Percentiles rank a stretch among this genome's conserved stretches.
phyloP scores from a whole-genome alignment of 2,113 vertebrate species.

The Lethenteron camtschaticum region DNA sequence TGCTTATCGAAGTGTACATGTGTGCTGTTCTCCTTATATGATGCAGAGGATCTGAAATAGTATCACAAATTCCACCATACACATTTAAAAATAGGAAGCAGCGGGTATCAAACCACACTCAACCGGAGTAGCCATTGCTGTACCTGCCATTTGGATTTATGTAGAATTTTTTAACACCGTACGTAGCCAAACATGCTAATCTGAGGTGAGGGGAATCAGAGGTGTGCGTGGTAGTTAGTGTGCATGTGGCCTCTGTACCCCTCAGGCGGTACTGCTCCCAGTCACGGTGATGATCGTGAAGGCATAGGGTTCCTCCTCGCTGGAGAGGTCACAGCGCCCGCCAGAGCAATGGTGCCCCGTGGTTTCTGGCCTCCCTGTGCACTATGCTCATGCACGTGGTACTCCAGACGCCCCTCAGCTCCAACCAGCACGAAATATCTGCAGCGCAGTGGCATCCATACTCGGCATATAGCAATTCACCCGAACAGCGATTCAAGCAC shows the following conservation, averaged over 20 bases:
- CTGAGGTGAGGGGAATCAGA: not conserved
- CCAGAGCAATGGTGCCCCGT: conserved; percentile 67
- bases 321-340: conserved; percentile 87
- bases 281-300: conserved; percentile 93
- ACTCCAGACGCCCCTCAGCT: conserved; percentile 75
- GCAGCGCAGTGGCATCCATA: conserved; percentile 1
- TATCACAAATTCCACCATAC: no score
- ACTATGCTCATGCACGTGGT: conserved; percentile 88
- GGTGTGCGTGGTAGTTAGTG: not conserved
- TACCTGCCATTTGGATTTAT: no score
- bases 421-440: conserved; percentile 96
- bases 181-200: no score
- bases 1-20: no score
- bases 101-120: no score
- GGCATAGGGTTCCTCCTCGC: conserved; percentile 89
- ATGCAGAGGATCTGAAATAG: no score
- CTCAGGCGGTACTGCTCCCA: conserved; percentile 92
- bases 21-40: no score
- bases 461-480: no score
- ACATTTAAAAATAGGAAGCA: no score
- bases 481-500: conserved; percentile 1
- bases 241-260: conserved; percentile 26
- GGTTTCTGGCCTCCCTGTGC: conserved; percentile 48
- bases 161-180: no score
- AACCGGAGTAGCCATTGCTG: no score